Evolutionary conservation across 1,140 invertebrate genomes (phyloP), one percentile per base, ranked within the genome.

Genomic region (Diabrotica undecimpunctata): DNA sequence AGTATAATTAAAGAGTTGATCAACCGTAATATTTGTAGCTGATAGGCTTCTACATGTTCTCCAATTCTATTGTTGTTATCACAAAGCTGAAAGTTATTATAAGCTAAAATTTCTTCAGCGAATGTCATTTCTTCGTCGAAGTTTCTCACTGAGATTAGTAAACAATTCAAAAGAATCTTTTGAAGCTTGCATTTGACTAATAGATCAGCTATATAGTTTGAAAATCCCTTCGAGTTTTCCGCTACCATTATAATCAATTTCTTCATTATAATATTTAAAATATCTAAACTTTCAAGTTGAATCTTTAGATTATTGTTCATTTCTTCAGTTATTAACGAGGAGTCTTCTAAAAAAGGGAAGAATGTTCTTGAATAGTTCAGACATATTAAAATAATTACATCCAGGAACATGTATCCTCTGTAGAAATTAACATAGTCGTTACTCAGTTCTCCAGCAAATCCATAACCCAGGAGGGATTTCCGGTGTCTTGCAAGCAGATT

Each of bases 121-220:
- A 95, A 89, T 3, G 89, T 90, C 53, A 79, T 77, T 59, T 83
- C 81, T 53, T 82, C 79, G 58, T 77, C 79, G 64, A 80, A 81
- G 69, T 78, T 79, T 60, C 81, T 82, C 5, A 95, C 91, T 35
- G 88, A 90, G 7, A 92, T 89, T 10, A 94, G 83, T 35, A 95
- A 80, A 78, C 92, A 93, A 77, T 94, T 92, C 41, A 96, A 81
- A 36, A 93, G 81, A n/a, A 92, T 89, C 77, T 95, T 94, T 79
- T 96, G 94, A 35, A 96, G 84, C 80, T 95, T 95, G 74, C 92
- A 93, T 65, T 91, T 87, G 0, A 85, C 83, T 66, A 96, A 79
- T 64, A 95, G 79, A 79, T 95, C 91, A 58, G 87, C 87, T 39
- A 96, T 88, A 77, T 94, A 96, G 64, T 86, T 89, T 25, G 90